phyloP scores from a whole-genome alignment of 2,113 vertebrate species.

The Myrmecophaga tridactyla region DNA sequence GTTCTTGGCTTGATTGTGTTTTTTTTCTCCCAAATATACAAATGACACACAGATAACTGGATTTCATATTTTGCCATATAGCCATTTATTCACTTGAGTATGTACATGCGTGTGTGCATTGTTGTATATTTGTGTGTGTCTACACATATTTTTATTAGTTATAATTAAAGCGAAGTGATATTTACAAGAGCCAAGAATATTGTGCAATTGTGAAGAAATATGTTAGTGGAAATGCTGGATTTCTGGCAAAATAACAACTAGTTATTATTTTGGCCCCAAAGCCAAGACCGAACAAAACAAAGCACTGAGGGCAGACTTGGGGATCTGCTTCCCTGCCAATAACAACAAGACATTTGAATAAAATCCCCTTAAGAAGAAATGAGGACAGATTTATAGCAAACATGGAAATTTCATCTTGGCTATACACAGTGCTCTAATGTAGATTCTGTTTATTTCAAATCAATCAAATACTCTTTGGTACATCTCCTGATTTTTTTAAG shows the following conservation, averaged over 20 bases:
- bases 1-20: slow-evolving; percentile 10
- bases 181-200: slow-evolving; percentile 20
- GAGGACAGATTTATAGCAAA: slow-evolving; percentile 31
- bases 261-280: slow-evolving; percentile 54
- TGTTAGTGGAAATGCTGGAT: not conserved
- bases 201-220: slow-evolving; percentile 56
- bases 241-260: slow-evolving; percentile 55
- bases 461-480: slow-evolving; percentile 9
- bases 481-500: not conserved
- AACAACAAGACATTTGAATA: slow-evolving; percentile 53
- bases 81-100: not conserved
- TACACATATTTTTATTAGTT: not conserved
- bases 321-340: slow-evolving; percentile 29
- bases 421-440: not conserved
- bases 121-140: not conserved
- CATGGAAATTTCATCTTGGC: slow-evolving; percentile 7
- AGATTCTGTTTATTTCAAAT: slow-evolving; percentile 46
- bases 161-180: slow-evolving; percentile 34
- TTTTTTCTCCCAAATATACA: not conserved
- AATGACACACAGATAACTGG: not conserved
- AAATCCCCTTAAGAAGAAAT: slow-evolving; percentile 30
- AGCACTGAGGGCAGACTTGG: slow-evolving; percentile 21
- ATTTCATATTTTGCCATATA: slow-evolving; percentile 17
- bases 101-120: not conserved
- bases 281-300: slow-evolving; percentile 60